Evolutionary conservation across 2,888 invertebrate genomes (phyloP).

Genomic region (Lasioglossum pauxillum): DNA sequence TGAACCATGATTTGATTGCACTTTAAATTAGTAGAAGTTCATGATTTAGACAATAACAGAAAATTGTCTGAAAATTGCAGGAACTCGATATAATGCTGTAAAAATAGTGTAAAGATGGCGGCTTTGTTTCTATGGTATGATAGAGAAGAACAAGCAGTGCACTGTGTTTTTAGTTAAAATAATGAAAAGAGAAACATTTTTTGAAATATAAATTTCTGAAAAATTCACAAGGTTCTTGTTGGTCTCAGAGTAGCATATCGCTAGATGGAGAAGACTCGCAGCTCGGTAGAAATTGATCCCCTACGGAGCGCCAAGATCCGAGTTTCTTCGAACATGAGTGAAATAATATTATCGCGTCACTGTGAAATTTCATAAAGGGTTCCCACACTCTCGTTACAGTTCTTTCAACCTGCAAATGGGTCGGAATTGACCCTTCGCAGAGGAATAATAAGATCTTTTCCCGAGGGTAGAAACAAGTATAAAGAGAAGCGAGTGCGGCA

Average conservation of each 20-base stretch:
- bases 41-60: no score
- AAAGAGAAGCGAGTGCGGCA: not conserved
- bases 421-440: conserved; percentile 17
- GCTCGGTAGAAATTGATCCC: conserved; percentile 13
- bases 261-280: not conserved
- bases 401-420: not conserved
- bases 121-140: no score
- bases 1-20: no score
- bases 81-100: no score
- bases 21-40: no score
- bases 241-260: not conserved
- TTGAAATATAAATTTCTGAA: not conserved
- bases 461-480: not conserved
- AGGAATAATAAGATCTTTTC: not conserved
- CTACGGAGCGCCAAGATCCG: not conserved
- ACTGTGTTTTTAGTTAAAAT: no score
- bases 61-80: no score
- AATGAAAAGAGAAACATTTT: no score
- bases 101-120: no score
- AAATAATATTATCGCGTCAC: conserved; percentile 35
- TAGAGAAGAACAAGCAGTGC: no score
- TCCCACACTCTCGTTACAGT: not conserved
- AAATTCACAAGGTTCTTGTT: not conserved
- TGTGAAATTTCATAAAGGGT: conserved; percentile 10
- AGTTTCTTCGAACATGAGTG: not conserved